Base-by-base conservation (phyloP, 2,797 vertebrate genomes). In the Cirrhinus molitorella region DNA sequence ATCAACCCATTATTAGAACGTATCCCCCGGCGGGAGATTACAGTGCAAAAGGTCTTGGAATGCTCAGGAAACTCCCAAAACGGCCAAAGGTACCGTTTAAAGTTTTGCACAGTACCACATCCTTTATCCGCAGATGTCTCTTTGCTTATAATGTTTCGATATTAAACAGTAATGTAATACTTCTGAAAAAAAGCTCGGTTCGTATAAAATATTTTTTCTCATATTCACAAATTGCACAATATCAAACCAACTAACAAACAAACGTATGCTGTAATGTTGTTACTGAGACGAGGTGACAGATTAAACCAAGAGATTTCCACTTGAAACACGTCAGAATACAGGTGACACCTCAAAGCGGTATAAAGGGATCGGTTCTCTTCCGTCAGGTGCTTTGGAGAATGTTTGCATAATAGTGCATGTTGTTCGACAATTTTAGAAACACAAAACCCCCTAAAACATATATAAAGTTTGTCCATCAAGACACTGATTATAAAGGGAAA, bases 1-100 rank as follows among this genome's bases (percentile, higher is more conserved):
- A 67, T 87, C 83, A 75, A 70, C 79, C 40, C 75, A 78, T 80
- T 85, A 71, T 72, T 81, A 65, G 78, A 72, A 83, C 23, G 57
- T 51, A 83, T 68, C 79, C 45, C 71, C 83, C 73, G n/a, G 70
- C 19, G 51, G 75, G 74, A 75, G 59, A 80, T 83, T 87, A 89
- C 89, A 88, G 85, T 87, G 88, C 80, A 91, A 85, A 88, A 86
- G 83, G 85, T 85, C 87, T 88, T 73, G 83, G 88, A 89, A 89
- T 88, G 85, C 83, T 84, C 72, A 51, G 53, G 71, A 84, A 87
- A 76, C 28, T 83, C 49, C 83, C 66, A 75, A 83, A 85, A 68
- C 13, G 43, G 45, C 74, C 19, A 70, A 76, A 70, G 63, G 86
- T 87, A 67, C 75, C 51, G 37, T 43, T 21, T 68, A 77, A 67